Conservation (phyloP, 2,888 invertebrate genomes). For the Mimumesa dahlbomi region DNA sequence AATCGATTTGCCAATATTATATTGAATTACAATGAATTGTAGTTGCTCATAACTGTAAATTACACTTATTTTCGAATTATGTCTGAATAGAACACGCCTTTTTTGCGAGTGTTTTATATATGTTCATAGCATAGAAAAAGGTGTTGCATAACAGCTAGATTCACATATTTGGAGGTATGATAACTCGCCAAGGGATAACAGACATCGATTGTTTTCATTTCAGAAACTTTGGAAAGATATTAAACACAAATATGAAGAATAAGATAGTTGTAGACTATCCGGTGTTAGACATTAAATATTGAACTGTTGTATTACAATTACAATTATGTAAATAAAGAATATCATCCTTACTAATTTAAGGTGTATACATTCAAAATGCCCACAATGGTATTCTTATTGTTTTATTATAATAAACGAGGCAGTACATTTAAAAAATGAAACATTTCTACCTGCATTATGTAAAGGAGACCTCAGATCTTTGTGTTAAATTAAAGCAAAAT, state of each 20-base stretch:
- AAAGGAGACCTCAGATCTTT: too few species aligned
- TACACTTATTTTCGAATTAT: not conserved
- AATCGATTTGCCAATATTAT: too few species aligned
- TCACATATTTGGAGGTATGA: not conserved
- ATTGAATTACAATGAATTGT: too few species aligned
- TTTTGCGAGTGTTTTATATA: too few species aligned
- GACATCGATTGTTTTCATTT: conserved; percentile 44
- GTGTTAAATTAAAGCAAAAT: not conserved
- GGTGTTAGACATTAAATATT: conserved; percentile 43
- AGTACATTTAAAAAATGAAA: not conserved
- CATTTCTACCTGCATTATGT: too few species aligned
- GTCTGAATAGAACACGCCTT: too few species aligned
- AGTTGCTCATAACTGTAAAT: too few species aligned
- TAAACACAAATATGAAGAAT: conserved; percentile 67
- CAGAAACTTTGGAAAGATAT: conserved; percentile 75
- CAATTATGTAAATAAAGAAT: not conserved
- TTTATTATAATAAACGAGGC: not conserved
- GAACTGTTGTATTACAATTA: conserved; percentile 6
- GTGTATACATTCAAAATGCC: not conserved
- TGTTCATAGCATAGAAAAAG: not conserved
- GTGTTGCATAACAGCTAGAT: conserved; percentile 4
- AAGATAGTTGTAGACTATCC: conserved; percentile 12
- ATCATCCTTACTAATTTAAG: too few species aligned
- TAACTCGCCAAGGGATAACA: too few species aligned
- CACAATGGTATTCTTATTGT: not conserved